Evolutionary conservation across 2,113 vertebrate genomes (phyloP).

Genomic region (Apeltes quadracus): DNA sequence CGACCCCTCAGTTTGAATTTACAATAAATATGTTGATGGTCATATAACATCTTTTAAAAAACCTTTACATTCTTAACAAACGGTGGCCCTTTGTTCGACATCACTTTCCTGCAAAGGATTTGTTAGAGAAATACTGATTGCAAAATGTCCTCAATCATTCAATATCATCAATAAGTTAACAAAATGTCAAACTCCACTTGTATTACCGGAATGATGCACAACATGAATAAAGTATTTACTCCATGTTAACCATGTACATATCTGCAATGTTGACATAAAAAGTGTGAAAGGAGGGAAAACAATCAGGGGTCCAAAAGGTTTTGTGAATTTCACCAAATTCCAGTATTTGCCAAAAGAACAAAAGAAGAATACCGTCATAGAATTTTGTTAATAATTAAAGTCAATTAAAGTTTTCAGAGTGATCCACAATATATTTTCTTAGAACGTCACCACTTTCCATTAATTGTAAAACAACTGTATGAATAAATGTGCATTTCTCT

Average conservation of each 20-base stretch:
- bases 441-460: conserved; percentile 78
- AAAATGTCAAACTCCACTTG: conserved; percentile 1
- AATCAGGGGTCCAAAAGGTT: neutral
- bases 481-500: conserved; percentile 4
- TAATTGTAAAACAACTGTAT: conserved; percentile 73
- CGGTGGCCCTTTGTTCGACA: neutral
- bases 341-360: neutral
- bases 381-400: conserved; percentile 77
- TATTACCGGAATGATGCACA: neutral
- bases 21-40: conserved; percentile 74
- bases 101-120: conserved; percentile 7
- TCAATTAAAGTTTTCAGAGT: conserved; percentile 83
- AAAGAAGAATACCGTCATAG: conserved; percentile 72
- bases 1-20: conserved; percentile 59
- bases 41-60: conserved; percentile 48
- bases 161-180: neutral
- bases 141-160: conserved; percentile 1
- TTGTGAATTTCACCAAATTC: neutral
- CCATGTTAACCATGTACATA: conserved; percentile 13
- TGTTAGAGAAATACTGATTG: conserved; percentile 17
- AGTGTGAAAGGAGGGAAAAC: conserved; percentile 11
- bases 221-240: conserved; percentile 21
- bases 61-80: conserved; percentile 41
- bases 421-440: conserved; percentile 76
- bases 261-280: conserved; percentile 16